phyloP scores from a whole-genome alignment of 2,888 invertebrate species.

The Tuta absoluta region DNA sequence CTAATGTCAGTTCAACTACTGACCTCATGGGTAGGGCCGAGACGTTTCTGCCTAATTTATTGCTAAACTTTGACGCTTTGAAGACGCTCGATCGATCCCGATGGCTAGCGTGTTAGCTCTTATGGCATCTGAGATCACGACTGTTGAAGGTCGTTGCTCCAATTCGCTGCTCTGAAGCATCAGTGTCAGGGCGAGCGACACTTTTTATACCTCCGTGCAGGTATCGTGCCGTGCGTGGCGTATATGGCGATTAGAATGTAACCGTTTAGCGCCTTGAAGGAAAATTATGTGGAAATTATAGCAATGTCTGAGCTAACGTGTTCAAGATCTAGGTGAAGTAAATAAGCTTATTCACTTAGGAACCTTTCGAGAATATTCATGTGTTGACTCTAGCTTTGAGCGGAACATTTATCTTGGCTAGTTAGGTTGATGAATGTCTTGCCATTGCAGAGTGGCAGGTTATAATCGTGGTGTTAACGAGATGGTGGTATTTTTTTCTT shows the following conservation, averaged over 20 bases:
- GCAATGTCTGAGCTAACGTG: slow-evolving; percentile 15
- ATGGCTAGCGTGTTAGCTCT: slow-evolving; percentile 6
- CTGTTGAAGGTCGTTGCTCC: slow-evolving; percentile 51
- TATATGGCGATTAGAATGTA: slow-evolving; percentile 55
- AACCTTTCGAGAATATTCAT: slow-evolving; percentile 18
- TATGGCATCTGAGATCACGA: slow-evolving; percentile 24
- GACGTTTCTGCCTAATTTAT: slow-evolving; percentile 9
- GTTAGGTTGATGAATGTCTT: not conserved
- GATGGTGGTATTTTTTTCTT: no score
- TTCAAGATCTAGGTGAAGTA: slow-evolving; percentile 20
- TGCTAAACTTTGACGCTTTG: not conserved
- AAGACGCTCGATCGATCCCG: not conserved
- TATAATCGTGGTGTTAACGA: not conserved
- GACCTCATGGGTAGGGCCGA: slow-evolving; percentile 9
- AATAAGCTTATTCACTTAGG: slow-evolving; percentile 6
- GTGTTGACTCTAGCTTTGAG: slow-evolving; percentile 5
- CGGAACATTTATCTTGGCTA: slow-evolving; percentile 2
- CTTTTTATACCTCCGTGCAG: slow-evolving; percentile 43
- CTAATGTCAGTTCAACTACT: slow-evolving; percentile 3
- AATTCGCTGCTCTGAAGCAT: slow-evolving; percentile 62
- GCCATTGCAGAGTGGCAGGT: not conserved
- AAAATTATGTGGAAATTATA: slow-evolving; percentile 30
- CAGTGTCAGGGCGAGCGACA: slow-evolving; percentile 75
- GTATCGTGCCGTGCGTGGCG: slow-evolving; percentile 38
- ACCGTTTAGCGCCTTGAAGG: slow-evolving; percentile 38